Base-by-base conservation (phyloP, 2,888 invertebrate species). In the Idaea aversata region DNA sequence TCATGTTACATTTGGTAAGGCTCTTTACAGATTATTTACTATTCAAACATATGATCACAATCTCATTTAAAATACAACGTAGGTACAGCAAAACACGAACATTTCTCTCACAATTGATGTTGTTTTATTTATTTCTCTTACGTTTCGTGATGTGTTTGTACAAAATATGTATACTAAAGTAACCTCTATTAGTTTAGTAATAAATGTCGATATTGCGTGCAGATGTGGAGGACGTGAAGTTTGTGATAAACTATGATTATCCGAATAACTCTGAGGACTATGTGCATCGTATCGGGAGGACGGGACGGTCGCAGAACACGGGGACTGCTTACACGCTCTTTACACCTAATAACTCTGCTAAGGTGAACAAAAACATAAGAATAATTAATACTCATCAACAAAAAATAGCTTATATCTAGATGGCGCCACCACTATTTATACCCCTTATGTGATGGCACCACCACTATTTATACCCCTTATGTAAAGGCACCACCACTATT, bases 211-310 rank as follows among this genome's bases (percentile, higher is more conserved):
- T 74, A 64, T 77, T 74, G 69, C 72, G 74, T 76, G 75, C 95
- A 99, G 99, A 99, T 95, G 99, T 99, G 90, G 98, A 99, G 88
- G 99, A 99, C 94, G 98, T 99, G 87, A 98, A 99, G 94, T 99
- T 98, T 95, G 99, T 99, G 82, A 98, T 99, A 94, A 99, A 99
- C 95, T 98, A 97, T 94, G 99, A 99, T 93, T 99, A 98, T 91
- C 99, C 99, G 66, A 97, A 97, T 86, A 98, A 97, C 88, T 98
- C 98, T 4, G 99, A 99, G 93, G 99, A 99, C 92, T 99, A 99
- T 92, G 98, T 99, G 71, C 98, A 98, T 81, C 96, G 99, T 72
- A 99, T 99, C 85, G 99, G 99, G 38, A 96, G 99, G 75, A 99
- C 99, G 47, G 99, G 98, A 62, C 96, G 99, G 66, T 97, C 97